phyloP scores from a whole-genome alignment of 2,888 invertebrate genomes.

The Pseudococcus jackbeardsleyi region DNA sequence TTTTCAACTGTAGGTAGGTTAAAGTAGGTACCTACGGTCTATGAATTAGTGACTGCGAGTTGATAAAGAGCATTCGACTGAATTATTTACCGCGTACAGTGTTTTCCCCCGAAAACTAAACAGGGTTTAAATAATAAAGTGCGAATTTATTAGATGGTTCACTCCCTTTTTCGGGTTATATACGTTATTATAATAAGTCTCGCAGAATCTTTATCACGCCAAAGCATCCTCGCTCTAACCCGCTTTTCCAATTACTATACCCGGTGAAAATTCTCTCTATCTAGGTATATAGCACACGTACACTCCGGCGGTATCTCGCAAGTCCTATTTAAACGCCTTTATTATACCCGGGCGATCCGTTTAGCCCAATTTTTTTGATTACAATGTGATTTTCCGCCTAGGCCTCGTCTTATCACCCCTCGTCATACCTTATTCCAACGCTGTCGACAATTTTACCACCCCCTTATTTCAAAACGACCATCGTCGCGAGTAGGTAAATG shows the following conservation, averaged over 20 bases:
- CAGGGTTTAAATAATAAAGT: conserved; percentile 50
- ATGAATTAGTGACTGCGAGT: conserved; percentile 49
- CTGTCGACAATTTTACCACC: conserved; percentile 5
- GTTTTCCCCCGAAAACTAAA: conserved; percentile 18
- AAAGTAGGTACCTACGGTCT: not conserved
- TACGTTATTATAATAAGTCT: conserved; percentile 51
- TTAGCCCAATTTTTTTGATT: conserved; percentile 29
- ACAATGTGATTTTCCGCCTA: conserved; percentile 28
- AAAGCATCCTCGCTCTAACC: conserved; percentile 17
- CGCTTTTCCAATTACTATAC: conserved; percentile 45
- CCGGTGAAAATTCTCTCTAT: not conserved
- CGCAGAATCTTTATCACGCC: conserved; percentile 37
- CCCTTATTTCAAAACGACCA: not conserved
- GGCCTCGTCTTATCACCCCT: not conserved
- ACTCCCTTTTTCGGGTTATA: conserved; percentile 49
- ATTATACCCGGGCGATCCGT: conserved; percentile 30
- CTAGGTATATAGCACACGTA: not conserved
- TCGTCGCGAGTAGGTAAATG: conserved; percentile 8
- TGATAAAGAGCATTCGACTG: conserved; percentile 51
- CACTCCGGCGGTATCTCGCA: not conserved
- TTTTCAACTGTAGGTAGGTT: not conserved
- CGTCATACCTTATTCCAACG: not conserved
- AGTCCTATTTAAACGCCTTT: conserved; percentile 23
- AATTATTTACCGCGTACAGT: conserved; percentile 36
- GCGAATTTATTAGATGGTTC: conserved; percentile 49